phyloP scores from a whole-genome alignment of 1,140 invertebrate species.

The Heliothis virescens region DNA sequence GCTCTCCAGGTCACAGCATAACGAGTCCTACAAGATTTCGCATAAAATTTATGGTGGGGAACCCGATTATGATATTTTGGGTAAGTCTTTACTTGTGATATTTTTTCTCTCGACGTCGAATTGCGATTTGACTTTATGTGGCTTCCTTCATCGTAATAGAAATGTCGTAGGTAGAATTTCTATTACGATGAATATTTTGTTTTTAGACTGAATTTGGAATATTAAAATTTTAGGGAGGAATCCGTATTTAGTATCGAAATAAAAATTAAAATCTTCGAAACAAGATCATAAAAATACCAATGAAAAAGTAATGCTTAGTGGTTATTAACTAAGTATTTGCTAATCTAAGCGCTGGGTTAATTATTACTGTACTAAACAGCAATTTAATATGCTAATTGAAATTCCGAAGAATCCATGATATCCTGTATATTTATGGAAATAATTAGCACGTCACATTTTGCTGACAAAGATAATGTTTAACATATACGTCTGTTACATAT shows the following conservation, averaged over 20 bases:
- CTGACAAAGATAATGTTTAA: not conserved
- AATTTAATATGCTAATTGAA: not conserved
- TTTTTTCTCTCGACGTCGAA: no score
- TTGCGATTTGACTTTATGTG: no score
- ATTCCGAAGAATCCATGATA: constrained; percentile 7
- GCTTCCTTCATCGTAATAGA: no score
- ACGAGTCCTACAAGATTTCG: constrained; percentile 76
- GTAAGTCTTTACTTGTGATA: constrained; percentile 57
- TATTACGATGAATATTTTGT: no score
- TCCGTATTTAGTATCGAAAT: no score
- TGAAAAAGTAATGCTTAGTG: no score
- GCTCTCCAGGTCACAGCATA: constrained; percentile 74
- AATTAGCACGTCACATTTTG: not conserved
- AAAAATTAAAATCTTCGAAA: no score
- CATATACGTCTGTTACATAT: not conserved
- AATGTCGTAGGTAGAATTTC: no score
- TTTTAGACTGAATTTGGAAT: not conserved
- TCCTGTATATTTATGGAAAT: not conserved
- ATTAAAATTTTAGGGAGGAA: not conserved
- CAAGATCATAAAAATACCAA: no score
- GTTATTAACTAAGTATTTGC: no score
- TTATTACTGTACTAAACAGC: no score
- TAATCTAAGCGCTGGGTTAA: no score
- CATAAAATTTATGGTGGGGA: constrained; percentile 80
- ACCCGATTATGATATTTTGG: constrained; percentile 73